These are phyloP conservation scores for Sarcophaga carnaria DNA, from an alignment of 2,888 invertebrate species.

Conservation along the genomic window DNA sequence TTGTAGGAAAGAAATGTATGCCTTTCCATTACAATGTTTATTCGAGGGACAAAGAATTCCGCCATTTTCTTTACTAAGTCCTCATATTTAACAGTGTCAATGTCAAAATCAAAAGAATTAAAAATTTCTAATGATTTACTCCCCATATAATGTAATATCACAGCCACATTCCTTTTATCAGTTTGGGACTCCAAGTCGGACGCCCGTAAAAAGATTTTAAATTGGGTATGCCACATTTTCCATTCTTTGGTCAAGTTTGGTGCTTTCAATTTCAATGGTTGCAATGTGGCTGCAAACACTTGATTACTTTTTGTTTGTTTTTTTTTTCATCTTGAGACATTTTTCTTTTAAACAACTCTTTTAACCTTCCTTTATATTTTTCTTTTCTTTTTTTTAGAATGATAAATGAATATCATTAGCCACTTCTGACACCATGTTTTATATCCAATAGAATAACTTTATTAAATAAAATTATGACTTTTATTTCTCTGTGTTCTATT, in stretches of 20 bases:
- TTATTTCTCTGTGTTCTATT: too few species aligned
- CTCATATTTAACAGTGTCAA: constrained; percentile 44
- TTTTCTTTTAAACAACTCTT: too few species aligned
- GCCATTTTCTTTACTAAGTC: constrained; percentile 40
- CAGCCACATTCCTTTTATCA: constrained; percentile 35
- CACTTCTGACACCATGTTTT: constrained; percentile 48
- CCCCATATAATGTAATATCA: constrained; percentile 41
- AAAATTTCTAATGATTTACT: constrained; percentile 48
- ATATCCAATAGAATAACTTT: constrained; percentile 2
- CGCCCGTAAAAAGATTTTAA: constrained; percentile 35
- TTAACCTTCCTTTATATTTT: background rate
- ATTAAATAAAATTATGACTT: too few species aligned
- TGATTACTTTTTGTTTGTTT: too few species aligned
- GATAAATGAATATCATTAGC: constrained; percentile 1
- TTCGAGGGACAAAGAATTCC: constrained; percentile 24
- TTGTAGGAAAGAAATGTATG: constrained; percentile 22
- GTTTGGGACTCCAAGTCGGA: background rate
- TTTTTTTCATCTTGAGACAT: too few species aligned
- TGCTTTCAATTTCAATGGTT: background rate
- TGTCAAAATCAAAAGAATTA: constrained; percentile 45
- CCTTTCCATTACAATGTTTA: background rate
- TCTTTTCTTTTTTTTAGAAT: background rate
- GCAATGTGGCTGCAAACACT: too few species aligned
- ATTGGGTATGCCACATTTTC: constrained; percentile 42
- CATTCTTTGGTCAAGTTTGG: constrained; percentile 47